Conservation (phyloP, 30 jellyfish, hydroid and myxozoan genomes). For the Pseudorhiza aurosa region DNA sequence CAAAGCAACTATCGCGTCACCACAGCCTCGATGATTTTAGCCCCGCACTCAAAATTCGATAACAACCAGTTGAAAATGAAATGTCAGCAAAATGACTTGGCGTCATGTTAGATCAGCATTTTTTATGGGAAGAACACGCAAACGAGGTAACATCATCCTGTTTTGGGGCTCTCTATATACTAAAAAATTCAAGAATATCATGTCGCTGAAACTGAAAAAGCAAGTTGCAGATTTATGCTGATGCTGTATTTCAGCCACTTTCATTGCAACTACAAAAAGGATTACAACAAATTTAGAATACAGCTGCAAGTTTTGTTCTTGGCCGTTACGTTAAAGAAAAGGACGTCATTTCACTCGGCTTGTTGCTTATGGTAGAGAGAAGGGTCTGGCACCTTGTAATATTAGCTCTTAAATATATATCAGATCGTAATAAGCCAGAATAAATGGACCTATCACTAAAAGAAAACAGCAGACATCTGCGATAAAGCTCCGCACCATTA, state of each 20-base stretch:
- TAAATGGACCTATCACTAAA: slow-evolving; percentile 37
- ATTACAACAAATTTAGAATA: slow-evolving; percentile 38
- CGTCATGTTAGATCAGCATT: slow-evolving; percentile 35
- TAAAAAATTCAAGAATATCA: slow-evolving; percentile 36
- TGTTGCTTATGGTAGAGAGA: slow-evolving; percentile 64
- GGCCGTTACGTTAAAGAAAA: slow-evolving; percentile 56
- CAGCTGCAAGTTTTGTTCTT: slow-evolving; percentile 64
- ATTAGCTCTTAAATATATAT: slow-evolving; percentile 36
- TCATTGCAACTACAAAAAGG: slow-evolving; percentile 40
- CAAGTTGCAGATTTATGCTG: slow-evolving; percentile 60
- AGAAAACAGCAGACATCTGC: slow-evolving; percentile 41
- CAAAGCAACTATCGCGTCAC: slow-evolving; percentile 28
- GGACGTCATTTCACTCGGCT: slow-evolving; percentile 45
- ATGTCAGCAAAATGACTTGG: slow-evolving; percentile 23
- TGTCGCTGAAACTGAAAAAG: slow-evolving; percentile 48
- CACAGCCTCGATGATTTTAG: slow-evolving; percentile 21
- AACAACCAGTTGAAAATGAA: slow-evolving; percentile 1
- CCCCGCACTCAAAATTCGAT: slow-evolving; percentile 19
- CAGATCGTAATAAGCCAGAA: slow-evolving; percentile 42
- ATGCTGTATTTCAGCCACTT: slow-evolving; percentile 60
- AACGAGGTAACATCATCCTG: slow-evolving; percentile 29
- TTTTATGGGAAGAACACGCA: slow-evolving; percentile 58
- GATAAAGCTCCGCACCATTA: slow-evolving; percentile 58
- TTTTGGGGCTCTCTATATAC: slow-evolving; percentile 37
- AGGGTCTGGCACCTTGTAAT: slow-evolving; percentile 61